Evolutionary conservation across 2,797 vertebrate genomes (phyloP).

Genomic region (Neoniphon sammara): DNA sequence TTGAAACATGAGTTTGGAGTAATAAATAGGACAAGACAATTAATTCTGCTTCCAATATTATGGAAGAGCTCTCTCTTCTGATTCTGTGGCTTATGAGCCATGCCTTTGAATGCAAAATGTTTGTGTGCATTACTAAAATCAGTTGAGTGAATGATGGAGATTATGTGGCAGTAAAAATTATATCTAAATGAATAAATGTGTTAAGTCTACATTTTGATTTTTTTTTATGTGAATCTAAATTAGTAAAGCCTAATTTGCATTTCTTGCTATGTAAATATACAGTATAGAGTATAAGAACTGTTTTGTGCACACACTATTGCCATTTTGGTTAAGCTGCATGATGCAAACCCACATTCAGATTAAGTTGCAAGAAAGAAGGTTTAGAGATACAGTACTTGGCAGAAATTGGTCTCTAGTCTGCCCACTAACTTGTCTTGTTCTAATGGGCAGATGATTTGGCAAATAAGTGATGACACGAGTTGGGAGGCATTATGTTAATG

Average conservation of each 20-base stretch:
- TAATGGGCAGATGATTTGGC: slow-evolving; percentile 25
- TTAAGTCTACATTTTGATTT: slow-evolving; percentile 43
- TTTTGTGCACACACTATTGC: slow-evolving; percentile 12
- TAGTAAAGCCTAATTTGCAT: neutral
- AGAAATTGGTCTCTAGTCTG: slow-evolving; percentile 26
- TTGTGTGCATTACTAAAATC: slow-evolving; percentile 22
- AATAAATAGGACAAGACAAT: neutral
- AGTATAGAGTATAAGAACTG: neutral
- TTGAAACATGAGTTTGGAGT: neutral
- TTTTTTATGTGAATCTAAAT: neutral
- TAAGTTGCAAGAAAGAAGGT: slow-evolving; percentile 24
- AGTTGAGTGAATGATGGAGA: neutral
- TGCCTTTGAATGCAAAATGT: slow-evolving; percentile 1
- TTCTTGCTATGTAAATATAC: neutral
- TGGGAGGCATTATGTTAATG: neutral
- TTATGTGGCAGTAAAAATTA: no score
- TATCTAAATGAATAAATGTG: slow-evolving; percentile 9
- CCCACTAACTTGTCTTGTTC: slow-evolving; percentile 7
- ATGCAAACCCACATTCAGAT: slow-evolving; percentile 27
- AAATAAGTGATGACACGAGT: slow-evolving; percentile 27
- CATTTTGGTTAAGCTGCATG: slow-evolving; percentile 14
- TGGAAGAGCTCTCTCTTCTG: neutral
- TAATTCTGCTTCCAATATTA: neutral
- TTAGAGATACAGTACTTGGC: slow-evolving; percentile 20
- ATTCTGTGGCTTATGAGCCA: neutral